These are phyloP conservation scores for Chromis chromis DNA, from an alignment of 2,797 vertebrate species.

Conservation along the genomic window DNA sequence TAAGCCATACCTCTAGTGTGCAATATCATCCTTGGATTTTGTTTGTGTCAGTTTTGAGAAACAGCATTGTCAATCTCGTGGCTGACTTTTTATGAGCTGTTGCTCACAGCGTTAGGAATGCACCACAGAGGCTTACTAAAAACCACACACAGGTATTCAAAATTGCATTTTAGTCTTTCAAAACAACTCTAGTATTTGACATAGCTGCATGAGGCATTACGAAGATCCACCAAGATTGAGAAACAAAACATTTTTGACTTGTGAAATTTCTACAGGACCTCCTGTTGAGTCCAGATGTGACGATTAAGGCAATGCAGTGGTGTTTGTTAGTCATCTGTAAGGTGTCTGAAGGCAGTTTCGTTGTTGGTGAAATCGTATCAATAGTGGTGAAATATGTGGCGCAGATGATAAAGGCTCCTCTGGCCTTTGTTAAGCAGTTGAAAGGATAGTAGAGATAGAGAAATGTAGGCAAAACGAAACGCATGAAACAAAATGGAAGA, in stretches of 20 bases:
- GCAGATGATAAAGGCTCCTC: background rate
- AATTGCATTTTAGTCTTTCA: slow-evolving; percentile 15
- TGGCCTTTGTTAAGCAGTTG: background rate
- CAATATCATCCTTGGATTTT: background rate
- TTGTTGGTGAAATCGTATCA: background rate
- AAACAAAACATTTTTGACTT: background rate
- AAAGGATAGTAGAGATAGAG: background rate
- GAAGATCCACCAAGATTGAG: background rate
- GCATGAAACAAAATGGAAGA: background rate
- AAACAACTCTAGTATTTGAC: slow-evolving; percentile 25
- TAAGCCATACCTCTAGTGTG: background rate
- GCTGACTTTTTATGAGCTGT: background rate
- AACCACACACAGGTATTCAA: background rate
- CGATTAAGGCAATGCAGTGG: background rate
- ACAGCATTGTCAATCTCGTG: background rate
- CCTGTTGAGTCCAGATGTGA: background rate
- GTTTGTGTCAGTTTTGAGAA: background rate
- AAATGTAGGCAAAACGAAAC: background rate
- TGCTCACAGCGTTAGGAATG: background rate
- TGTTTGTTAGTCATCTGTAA: background rate
- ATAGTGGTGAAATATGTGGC: background rate
- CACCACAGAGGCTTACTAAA: background rate
- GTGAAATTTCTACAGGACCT: slow-evolving; percentile 3
- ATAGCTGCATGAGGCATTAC: background rate
- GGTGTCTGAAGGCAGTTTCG: background rate